Conservation (phyloP, 2,113 vertebrate genomes). For the Phalacrocorax carbo region DNA sequence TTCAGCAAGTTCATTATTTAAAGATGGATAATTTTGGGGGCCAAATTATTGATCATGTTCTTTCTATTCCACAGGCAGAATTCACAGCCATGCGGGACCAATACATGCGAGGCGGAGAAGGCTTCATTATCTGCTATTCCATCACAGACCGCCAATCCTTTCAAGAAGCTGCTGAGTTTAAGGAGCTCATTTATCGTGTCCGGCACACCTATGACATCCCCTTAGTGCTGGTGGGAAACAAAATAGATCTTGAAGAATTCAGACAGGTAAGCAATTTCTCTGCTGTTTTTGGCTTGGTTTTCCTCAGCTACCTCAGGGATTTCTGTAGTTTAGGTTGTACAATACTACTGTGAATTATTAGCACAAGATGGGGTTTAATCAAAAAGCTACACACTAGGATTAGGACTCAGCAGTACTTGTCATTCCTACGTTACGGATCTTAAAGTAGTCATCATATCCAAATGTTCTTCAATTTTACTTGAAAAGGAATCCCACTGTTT, state of each 20-base stretch:
- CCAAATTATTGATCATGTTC: not conserved
- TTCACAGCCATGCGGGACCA: constrained; percentile 87
- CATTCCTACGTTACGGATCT: not conserved
- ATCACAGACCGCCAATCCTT: constrained; percentile 85
- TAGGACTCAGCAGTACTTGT: not conserved
- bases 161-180: constrained; percentile 83
- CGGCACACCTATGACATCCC: constrained; percentile 81
- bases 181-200: constrained; percentile 85
- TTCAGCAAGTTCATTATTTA: not conserved
- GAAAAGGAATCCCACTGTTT: not conserved
- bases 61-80: constrained; percentile 74
- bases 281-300: not conserved
- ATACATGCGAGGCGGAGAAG: constrained; percentile 83
- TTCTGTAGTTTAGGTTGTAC: not conserved
- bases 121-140: constrained; percentile 85
- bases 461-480: not conserved
- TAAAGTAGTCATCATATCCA: not conserved
- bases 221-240: constrained; percentile 83
- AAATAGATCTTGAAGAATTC: constrained; percentile 81
- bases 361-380: not conserved
- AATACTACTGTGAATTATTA: not conserved
- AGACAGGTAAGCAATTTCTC: constrained; percentile 71
- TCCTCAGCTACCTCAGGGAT: not conserved
- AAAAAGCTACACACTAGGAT: not conserved
- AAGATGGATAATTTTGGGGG: not conserved